phyloP scores from a whole-genome alignment of 1,140 invertebrate species.

The Calephelis virginiensis region DNA sequence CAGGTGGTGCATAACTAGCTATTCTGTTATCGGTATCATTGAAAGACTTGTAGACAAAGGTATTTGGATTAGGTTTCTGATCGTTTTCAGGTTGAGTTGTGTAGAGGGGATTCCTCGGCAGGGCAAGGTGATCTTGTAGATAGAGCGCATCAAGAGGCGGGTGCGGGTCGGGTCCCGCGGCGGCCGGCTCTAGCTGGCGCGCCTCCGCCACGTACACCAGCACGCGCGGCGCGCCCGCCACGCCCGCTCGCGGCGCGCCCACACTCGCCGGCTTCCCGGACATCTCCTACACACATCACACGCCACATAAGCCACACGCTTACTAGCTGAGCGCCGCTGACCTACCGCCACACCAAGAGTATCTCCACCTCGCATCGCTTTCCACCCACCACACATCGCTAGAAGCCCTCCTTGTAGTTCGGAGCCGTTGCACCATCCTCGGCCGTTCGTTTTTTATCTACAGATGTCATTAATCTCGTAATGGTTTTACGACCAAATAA shows the following conservation, averaged over 20 bases:
- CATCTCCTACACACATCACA: conserved; percentile 70
- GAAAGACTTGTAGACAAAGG: conserved; percentile 54
- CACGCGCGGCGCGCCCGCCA: conserved; percentile 66
- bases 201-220: conserved; percentile 72
- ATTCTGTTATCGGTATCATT: conserved; percentile 51
- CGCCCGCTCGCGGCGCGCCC: conserved; percentile 69
- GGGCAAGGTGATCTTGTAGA: conserved; percentile 45
- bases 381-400: conserved; percentile 56
- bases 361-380: conserved; percentile 59
- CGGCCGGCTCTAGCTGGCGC: conserved; percentile 68
- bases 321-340: conserved; percentile 58
- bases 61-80: conserved; percentile 38
- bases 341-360: conserved; percentile 41
- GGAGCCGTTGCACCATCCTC: conserved; percentile 61
- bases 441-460: conserved; percentile 46
- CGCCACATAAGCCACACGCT: conserved; percentile 55
- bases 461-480: conserved; percentile 53
- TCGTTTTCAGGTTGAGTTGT: conserved; percentile 35
- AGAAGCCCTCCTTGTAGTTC: conserved; percentile 42
- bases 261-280: conserved; percentile 72
- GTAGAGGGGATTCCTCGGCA: conserved; percentile 43
- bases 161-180: conserved; percentile 48
- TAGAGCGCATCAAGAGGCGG: conserved; percentile 49
- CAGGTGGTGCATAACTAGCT: conserved; percentile 29
- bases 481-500: conserved; percentile 57